Conservation (phyloP, 2,797 vertebrate genomes). For the Dallia pectoralis region DNA sequence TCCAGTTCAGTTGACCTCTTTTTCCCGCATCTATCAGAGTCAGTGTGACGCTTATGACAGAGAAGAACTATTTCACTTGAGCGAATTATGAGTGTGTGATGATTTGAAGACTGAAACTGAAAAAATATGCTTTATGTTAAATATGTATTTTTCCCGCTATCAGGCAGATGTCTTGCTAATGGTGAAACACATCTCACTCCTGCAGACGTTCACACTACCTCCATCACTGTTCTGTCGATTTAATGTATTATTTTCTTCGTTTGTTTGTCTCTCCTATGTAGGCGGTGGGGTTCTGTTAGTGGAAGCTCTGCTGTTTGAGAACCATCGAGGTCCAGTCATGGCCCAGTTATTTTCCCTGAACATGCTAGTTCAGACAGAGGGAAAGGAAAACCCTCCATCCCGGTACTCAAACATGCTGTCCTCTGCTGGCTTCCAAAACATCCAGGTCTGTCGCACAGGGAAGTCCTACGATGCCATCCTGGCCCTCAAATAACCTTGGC, state of each 20-base stretch:
- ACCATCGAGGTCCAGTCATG: slow-evolving; percentile 65
- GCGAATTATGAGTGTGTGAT: no score
- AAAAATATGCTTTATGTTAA: no score
- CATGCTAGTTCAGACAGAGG: slow-evolving; percentile 75
- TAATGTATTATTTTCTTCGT: not conserved
- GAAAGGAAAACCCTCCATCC: slow-evolving; percentile 67
- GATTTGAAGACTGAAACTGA: no score
- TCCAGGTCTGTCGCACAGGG: slow-evolving; percentile 71
- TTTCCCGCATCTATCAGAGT: no score
- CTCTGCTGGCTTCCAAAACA: slow-evolving; percentile 59
- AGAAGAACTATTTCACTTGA: no score
- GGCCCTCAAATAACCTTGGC: slow-evolving; percentile 63
- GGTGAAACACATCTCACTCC: no score
- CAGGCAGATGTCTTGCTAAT: no score
- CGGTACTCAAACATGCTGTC: slow-evolving; percentile 64
- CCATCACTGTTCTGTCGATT: no score
- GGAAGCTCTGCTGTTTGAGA: slow-evolving; percentile 72
- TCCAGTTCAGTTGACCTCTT: no score
- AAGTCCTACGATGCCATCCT: slow-evolving; percentile 76
- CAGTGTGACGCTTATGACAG: no score
- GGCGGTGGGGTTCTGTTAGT: slow-evolving; percentile 73
- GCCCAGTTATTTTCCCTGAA: slow-evolving; percentile 76
- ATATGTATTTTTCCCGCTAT: no score
- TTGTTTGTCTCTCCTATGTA: slow-evolving; percentile 29
- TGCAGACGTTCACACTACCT: no score